Percentiles rank a stretch among this genome's conserved stretches.
Evolutionary conservation across 2,113 vertebrate species (phyloP).

Genomic region (Myrmophylax atrothorax): DNA sequence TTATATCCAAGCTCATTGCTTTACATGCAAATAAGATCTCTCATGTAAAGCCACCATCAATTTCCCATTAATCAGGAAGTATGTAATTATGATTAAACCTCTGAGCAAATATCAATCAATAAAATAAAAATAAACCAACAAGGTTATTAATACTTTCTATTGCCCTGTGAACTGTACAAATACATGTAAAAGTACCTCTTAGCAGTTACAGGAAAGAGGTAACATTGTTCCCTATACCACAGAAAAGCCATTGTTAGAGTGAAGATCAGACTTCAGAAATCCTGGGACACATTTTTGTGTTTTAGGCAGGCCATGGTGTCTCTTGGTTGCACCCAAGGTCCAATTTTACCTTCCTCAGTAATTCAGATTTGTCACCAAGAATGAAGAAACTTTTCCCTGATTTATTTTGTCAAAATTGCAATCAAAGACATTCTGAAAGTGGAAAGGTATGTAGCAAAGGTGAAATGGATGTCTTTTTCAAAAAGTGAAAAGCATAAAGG

Average conservation of each 20-base stretch:
- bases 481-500: neutral
- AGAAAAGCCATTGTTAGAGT: neutral
- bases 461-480: constrained; percentile 19
- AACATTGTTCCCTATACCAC: neutral
- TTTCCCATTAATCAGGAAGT: neutral
- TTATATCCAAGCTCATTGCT: neutral
- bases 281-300: neutral
- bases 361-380: neutral
- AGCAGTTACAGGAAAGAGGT: neutral
- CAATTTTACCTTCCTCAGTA: neutral
- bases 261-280: neutral
- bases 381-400: neutral
- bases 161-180: neutral
- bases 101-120: neutral
- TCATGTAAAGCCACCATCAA: neutral
- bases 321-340: neutral
- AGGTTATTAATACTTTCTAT: neutral
- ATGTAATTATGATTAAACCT: neutral
- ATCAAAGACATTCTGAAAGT: neutral
- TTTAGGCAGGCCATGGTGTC: neutral
- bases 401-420: neutral
- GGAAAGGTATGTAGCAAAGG: neutral
- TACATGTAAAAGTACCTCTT: neutral
- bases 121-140: neutral
- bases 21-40: neutral